Conservation (phyloP, 2,797 vertebrate species). For the Malacoraja senta region DNA sequence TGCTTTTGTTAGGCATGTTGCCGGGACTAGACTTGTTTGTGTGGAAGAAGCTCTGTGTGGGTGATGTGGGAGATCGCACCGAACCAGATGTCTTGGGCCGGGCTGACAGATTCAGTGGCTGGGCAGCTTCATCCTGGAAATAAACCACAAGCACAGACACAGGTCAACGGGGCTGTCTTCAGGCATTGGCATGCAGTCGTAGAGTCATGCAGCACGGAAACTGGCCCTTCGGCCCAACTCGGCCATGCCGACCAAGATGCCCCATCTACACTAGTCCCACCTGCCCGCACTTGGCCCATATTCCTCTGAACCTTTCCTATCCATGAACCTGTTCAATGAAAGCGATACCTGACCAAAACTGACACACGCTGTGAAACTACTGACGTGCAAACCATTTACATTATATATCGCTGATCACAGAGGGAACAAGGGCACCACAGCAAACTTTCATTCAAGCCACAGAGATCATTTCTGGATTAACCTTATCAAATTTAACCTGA, state of each 20-base stretch:
- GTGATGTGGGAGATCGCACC: conserved; percentile 74
- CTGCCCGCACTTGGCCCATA: no score
- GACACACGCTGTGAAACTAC: neutral
- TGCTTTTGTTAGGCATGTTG: conserved; percentile 70
- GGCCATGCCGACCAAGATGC: no score
- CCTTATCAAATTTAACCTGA: neutral
- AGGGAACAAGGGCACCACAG: neutral
- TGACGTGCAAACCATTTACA: neutral
- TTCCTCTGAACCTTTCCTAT: no score
- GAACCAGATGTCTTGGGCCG: conserved; percentile 81
- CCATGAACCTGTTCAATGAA: neutral
- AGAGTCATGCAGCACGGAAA: no score
- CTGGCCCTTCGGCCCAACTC: no score
- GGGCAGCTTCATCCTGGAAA: conserved; percentile 78
- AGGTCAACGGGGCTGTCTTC: neutral
- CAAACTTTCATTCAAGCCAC: neutral
- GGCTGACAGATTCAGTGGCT: conserved; percentile 87
- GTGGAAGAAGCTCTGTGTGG: conserved; percentile 74
- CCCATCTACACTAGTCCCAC: no score
- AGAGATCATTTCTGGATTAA: neutral
- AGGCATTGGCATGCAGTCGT: no score
- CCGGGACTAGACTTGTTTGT: conserved; percentile 75
- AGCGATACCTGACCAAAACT: neutral
- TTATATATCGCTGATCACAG: neutral
- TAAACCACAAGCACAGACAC: neutral